phyloP scores from a whole-genome alignment of 2,797 vertebrate species.

The Channa striata region DNA sequence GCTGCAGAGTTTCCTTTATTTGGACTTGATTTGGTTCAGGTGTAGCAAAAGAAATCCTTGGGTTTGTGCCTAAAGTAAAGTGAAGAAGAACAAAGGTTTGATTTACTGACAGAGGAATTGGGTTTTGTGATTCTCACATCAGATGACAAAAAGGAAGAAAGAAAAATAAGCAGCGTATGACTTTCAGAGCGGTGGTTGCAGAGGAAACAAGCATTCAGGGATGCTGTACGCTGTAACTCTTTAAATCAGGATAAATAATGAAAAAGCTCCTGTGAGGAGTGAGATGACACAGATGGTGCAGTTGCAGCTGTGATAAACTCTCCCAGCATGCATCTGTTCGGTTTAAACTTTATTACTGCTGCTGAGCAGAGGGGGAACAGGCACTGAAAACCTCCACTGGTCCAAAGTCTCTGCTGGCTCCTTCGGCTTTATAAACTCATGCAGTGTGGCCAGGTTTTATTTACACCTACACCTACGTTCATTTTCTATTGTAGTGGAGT shows the following conservation, averaged over 20 bases:
- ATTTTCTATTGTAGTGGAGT: background rate
- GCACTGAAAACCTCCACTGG: slow-evolving; percentile 4
- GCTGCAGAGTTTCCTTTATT: background rate
- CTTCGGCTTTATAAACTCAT: background rate
- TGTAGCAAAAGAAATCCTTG: too few species aligned
- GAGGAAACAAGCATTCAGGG: slow-evolving; percentile 21
- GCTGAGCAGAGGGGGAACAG: slow-evolving; percentile 30
- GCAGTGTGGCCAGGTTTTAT: background rate
- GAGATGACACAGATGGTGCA: slow-evolving; percentile 59
- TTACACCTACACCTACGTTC: background rate
- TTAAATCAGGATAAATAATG: slow-evolving; percentile 61
- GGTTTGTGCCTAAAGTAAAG: too few species aligned
- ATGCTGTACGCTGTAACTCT: slow-evolving; percentile 20
- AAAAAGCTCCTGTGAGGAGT: slow-evolving; percentile 45
- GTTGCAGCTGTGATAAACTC: slow-evolving; percentile 59
- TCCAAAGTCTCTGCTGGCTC: slow-evolving; percentile 11
- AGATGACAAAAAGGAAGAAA: background rate
- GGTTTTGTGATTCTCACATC: background rate
- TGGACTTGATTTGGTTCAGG: background rate
- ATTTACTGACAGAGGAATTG: background rate
- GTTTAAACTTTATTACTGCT: slow-evolving; percentile 49
- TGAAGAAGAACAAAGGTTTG: background rate
- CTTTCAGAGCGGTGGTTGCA: background rate
- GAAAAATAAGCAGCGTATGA: background rate
- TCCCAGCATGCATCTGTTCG: slow-evolving; percentile 71